Base-by-base conservation (phyloP, 64 coral and sea anemone species). In the Pocillopora damicornis region DNA sequence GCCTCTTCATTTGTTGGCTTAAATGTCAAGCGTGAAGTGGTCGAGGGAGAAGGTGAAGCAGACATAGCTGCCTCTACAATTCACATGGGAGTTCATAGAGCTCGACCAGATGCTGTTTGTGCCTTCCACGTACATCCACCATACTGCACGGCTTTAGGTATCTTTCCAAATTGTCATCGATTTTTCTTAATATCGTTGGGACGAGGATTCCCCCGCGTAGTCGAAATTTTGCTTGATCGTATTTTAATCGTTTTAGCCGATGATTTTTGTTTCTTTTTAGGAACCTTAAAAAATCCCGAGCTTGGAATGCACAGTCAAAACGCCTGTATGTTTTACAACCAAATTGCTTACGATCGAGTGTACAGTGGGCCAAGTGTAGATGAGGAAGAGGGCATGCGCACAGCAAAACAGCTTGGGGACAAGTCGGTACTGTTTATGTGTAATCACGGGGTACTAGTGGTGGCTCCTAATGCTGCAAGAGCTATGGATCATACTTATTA, bases 61-160 rank as follows among this genome's bases (percentile, higher is more conserved):
- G 94, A 95, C 16, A 86, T 60, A n/a, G 75, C 90, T 9, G 94
- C 94, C 5, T 38, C 63, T 15, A 95, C 87, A 25, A 95, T 95
- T 60, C 94, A 95, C 81, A 66, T 66, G 58, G 94, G 87, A 15
- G 66, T 92, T 63, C 94, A 92, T 60, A 66, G 79, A 10, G 87
- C 87, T 18, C 86, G 87, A 59, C 75, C 94, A 16, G 87, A 95
- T 78, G 90, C 94, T 2, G 77, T 88, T 6, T 95, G 94, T 87
- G 94, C 73, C 11, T 95, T 92, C 59, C 94, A 95, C 63, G 7
- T 95, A 14, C 94, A 95, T 11, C 87, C 94, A n/a, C 94, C 94
- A 17, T 92, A 95, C 76, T 76, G 80, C 35, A 95, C 94, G 30
- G 94, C 94, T 68, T 66, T 95, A 74, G 94, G 94, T 95, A 83